Evolutionary conservation across 2,797 vertebrate genomes (phyloP).

Genomic region (Halcyon smyrnensis): DNA sequence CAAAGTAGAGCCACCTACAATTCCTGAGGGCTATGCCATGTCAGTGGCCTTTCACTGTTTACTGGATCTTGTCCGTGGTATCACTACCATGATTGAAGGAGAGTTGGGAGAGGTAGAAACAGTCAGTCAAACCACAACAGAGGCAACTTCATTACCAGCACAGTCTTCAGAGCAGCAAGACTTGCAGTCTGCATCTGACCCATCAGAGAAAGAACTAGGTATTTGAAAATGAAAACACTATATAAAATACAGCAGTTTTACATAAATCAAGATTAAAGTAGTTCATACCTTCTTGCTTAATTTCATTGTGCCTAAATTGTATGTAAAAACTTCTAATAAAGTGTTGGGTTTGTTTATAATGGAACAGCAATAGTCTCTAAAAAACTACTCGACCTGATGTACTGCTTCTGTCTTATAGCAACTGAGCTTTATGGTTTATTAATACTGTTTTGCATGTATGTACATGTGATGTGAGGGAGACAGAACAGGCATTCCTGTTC

Average conservation of each 20-base stretch:
- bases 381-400: neutral
- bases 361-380: neutral
- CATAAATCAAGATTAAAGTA: neutral
- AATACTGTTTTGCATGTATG: neutral
- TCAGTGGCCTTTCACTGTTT: slow-evolving; percentile 98
- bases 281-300: neutral
- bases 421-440: neutral
- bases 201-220: slow-evolving; percentile 85
- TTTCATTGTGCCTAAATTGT: neutral
- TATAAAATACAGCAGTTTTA: neutral
- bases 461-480: neutral
- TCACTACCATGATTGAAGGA: slow-evolving; percentile 95
- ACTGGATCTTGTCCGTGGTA: slow-evolving; percentile 95
- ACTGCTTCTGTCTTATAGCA: neutral
- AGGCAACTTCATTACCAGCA: slow-evolving; percentile 63
- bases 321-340: neutral
- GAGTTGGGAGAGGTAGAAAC: slow-evolving; percentile 83
- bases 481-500: neutral
- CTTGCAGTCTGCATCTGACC: slow-evolving; percentile 73
- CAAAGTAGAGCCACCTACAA: slow-evolving; percentile 97
- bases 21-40: slow-evolving; percentile 98
- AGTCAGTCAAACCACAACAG: slow-evolving; percentile 37
- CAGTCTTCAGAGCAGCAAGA: slow-evolving; percentile 75
- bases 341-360: neutral
- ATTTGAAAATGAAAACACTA: slow-evolving; percentile 44